Conservation (phyloP, 1,140 invertebrate species). For the Zaprionus ghesquierei region DNA sequence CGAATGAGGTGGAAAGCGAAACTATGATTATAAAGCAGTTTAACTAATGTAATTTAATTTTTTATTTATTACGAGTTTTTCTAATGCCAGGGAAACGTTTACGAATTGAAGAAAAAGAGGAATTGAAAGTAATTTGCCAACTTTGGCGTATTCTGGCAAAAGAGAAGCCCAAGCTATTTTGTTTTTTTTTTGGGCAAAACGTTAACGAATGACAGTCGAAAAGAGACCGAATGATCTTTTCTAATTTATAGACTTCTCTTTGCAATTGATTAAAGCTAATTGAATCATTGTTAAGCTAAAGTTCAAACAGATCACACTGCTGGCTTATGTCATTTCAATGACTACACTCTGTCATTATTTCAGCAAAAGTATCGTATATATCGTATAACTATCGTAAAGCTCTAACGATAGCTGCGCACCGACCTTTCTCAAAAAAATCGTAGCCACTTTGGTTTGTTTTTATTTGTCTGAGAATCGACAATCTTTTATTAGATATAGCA, state of each 20-base stretch:
- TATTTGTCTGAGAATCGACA: neutral
- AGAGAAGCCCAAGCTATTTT: no score
- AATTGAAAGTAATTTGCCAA: no score
- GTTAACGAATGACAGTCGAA: neutral
- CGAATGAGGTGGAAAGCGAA: neutral
- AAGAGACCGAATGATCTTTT: neutral
- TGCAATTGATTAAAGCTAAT: neutral
- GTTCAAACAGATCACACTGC: neutral
- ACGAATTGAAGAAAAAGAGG: no score
- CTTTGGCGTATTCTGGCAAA: no score
- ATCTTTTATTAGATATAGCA: constrained; percentile 1
- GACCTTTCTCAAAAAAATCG: neutral
- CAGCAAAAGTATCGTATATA: neutral
- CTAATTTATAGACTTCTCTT: neutral
- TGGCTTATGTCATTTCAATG: neutral
- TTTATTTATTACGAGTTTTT: neutral
- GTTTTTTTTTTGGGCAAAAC: neutral
- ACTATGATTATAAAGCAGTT: neutral
- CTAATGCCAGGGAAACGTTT: neutral
- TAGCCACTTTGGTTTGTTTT: neutral
- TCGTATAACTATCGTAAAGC: neutral
- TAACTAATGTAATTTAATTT: no score
- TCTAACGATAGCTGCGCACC: neutral
- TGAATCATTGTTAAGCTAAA: neutral
- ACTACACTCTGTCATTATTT: neutral